phyloP scores from a whole-genome alignment of 2,113 vertebrate genomes.

The Apus apus region DNA sequence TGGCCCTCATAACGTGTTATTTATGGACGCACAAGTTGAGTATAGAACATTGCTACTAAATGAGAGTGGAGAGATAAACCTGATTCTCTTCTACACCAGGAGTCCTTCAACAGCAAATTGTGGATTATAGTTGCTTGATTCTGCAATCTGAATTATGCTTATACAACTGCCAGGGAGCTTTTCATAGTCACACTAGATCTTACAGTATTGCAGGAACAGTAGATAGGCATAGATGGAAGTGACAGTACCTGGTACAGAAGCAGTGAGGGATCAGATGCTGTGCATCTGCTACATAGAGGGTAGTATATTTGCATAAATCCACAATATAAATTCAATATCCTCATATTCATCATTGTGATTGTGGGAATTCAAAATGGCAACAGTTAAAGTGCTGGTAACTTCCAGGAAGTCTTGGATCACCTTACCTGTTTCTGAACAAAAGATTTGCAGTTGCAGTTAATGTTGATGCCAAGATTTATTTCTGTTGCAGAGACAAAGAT shows the following conservation, averaged over 20 bases:
- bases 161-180: neutral
- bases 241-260: neutral
- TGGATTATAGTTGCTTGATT: neutral
- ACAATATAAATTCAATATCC: neutral
- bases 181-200: fast-evolving
- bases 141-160: neutral
- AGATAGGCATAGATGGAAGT: neutral
- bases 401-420: neutral
- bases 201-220: neutral
- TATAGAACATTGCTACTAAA: neutral
- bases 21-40: neutral
- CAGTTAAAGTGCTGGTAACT: neutral
- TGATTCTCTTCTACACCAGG: neutral
- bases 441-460: neutral
- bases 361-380: neutral
- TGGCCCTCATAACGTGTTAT: neutral
- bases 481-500: neutral
- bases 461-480: neutral
- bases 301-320: neutral
- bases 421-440: neutral
- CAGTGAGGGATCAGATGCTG: neutral
- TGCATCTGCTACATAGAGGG: neutral
- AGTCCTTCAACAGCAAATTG: neutral
- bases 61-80: neutral
- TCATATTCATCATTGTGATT: neutral